Evolutionary conservation across 2,797 vertebrate genomes (phyloP).

Genomic region (Betta splendens): DNA sequence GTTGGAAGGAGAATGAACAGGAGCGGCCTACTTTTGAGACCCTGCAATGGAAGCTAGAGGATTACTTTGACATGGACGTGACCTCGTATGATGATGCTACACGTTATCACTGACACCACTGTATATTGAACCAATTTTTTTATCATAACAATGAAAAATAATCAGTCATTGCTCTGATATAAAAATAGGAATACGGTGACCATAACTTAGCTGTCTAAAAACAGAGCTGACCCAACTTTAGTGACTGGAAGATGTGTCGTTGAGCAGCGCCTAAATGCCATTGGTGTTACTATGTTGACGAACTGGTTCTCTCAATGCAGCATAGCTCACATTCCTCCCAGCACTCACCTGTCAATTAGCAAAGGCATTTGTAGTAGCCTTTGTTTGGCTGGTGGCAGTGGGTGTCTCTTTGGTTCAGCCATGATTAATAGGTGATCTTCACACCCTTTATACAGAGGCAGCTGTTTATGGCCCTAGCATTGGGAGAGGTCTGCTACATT

Average conservation of each 20-base stretch:
- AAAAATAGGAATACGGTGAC: too few species aligned
- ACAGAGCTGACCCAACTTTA: too few species aligned
- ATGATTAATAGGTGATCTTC: neutral
- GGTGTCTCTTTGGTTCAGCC: neutral
- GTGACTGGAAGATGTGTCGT: slow-evolving; percentile 7
- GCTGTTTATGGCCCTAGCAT: neutral
- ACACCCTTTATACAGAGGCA: neutral
- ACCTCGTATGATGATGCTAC: slow-evolving; percentile 67
- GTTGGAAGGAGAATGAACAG: slow-evolving; percentile 81
- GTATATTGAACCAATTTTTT: neutral
- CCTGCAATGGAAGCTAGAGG: slow-evolving; percentile 86
- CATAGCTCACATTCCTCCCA: slow-evolving; percentile 48
- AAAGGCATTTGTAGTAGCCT: slow-evolving; percentile 1
- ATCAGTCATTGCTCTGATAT: too few species aligned
- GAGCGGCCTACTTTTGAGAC: slow-evolving; percentile 88
- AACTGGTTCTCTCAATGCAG: slow-evolving; percentile 43
- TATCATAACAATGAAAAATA: too few species aligned
- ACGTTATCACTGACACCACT: slow-evolving; percentile 21
- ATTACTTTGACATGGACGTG: slow-evolving; percentile 79
- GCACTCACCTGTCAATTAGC: neutral
- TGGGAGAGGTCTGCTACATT: neutral
- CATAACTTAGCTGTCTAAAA: too few species aligned
- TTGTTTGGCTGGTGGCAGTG: neutral
- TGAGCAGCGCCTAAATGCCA: slow-evolving; percentile 10
- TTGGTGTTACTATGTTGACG: slow-evolving; percentile 9